Evolutionary conservation across 2,113 vertebrate genomes (phyloP).

Genomic region (Mesembrinibis cayennensis): DNA sequence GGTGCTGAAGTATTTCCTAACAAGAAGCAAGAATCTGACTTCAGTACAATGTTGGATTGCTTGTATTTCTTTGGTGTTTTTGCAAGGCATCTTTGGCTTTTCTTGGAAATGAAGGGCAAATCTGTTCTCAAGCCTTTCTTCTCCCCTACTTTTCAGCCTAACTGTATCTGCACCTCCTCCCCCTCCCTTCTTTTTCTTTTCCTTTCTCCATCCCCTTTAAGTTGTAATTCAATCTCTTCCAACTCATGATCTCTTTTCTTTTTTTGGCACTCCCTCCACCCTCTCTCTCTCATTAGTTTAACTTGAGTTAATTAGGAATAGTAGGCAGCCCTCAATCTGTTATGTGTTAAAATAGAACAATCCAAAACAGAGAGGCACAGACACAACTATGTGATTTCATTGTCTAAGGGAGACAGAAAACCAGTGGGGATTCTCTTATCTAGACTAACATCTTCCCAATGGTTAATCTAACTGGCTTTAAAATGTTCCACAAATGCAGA

Average conservation of each 20-base stretch:
- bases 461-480: constrained; percentile 76
- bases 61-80: not conserved
- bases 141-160: not conserved
- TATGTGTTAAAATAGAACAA: constrained; percentile 71
- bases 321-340: constrained; percentile 71
- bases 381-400: constrained; percentile 81
- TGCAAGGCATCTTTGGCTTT: not conserved
- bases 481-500: constrained; percentile 63
- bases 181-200: not conserved
- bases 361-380: constrained; percentile 76
- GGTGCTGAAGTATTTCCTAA: constrained; percentile 1
- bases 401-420: constrained; percentile 84
- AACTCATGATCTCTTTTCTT: constrained; percentile 34
- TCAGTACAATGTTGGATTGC: not conserved
- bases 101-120: not conserved
- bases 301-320: constrained; percentile 82
- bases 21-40: not conserved
- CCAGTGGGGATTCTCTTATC: constrained; percentile 84
- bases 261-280: constrained; percentile 2
- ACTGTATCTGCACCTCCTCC: not conserved
- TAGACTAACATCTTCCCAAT: constrained; percentile 82
- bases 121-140: not conserved
- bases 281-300: constrained; percentile 76
- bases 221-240: constrained; percentile 49
- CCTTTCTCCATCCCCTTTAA: constrained; percentile 13